Evolutionary conservation across 2,113 vertebrate species (phyloP).

Genomic region (rat (Rattus norvegicus)): GRCr8 NC_086025.1:1019001-1019500

Average conservation of each 20-base stretch:
- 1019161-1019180: no score
- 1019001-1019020: no score
- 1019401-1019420: not conserved
- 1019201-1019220: no score
- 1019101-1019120: constrained; percentile 9
- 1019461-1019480: not conserved
- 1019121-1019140: no score
- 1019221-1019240: no score
- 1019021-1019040: not conserved
- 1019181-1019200: no score
- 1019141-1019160: no score
- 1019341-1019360: not conserved
- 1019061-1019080: not conserved
- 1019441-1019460: not conserved
- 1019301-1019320: constrained; percentile 7
- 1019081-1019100: not conserved
- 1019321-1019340: not conserved
- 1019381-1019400: not conserved
- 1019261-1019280: no score
- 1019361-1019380: not conserved
- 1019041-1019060: not conserved
- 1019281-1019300: no score
- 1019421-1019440: not conserved
- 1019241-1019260: no score
- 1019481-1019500: not conserved